A percentile compares a stretch with the other conserved stretches of the same genome.
These are phyloP conservation scores for Caenorhabditis elegans DNA, from an alignment of 1,140 invertebrate genomes.

Conservation along the genomic window DNA sequence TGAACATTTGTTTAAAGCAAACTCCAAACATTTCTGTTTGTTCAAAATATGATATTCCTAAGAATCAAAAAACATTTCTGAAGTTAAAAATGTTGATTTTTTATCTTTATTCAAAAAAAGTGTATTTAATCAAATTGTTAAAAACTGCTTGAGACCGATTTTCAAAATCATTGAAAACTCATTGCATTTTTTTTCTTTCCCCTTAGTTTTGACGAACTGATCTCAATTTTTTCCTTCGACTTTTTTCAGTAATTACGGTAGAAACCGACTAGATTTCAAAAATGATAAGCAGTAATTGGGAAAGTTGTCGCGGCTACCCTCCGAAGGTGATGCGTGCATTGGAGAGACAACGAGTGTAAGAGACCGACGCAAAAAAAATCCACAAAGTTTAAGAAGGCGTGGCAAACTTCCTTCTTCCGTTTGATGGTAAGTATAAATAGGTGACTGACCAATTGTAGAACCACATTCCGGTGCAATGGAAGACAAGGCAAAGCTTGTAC, in stretches of 20 bases:
- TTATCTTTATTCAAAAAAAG: no score
- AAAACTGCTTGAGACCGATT: no score
- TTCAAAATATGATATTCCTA: no score
- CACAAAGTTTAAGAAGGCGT: slow-evolving; percentile 29
- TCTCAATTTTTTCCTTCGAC: no score
- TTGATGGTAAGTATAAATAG: slow-evolving; percentile 20
- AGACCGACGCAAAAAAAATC: slow-evolving; percentile 5
- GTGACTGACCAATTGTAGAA: not conserved
- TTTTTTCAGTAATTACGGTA: no score
- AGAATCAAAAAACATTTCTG: no score
- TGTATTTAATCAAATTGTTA: no score
- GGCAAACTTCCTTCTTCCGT: not conserved
- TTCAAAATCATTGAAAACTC: no score
- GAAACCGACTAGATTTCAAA: not conserved
- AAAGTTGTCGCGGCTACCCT: not conserved
- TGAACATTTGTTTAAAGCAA: not conserved
- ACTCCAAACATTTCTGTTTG: not conserved
- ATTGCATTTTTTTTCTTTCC: no score
- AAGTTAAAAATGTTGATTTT: no score
- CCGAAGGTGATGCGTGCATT: not conserved
- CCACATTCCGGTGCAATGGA: slow-evolving; percentile 31
- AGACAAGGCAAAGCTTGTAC: slow-evolving; percentile 19
- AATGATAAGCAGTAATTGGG: slow-evolving; percentile 11
- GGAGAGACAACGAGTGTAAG: not conserved
- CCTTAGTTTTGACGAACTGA: no score